phyloP scores from a whole-genome alignment of 2,888 invertebrate species.

The Drosophila histrio region DNA sequence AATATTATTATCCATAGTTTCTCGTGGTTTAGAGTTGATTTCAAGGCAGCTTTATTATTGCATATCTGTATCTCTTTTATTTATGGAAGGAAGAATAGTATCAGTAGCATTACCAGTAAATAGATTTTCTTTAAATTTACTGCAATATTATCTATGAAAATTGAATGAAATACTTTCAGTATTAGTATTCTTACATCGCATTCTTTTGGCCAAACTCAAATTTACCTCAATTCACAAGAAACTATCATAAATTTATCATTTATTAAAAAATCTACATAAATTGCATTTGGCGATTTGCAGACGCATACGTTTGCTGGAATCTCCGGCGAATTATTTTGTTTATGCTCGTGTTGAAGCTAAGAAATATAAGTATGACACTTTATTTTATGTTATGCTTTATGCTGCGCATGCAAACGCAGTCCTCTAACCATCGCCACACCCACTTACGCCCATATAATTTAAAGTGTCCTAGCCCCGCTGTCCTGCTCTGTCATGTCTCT shows the following conservation, averaged over 20 bases:
- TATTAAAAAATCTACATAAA: background rate
- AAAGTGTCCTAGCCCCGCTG: conserved; percentile 28
- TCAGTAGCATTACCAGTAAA: too few relatives aligned
- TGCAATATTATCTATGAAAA: too few relatives aligned
- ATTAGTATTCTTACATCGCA: too few relatives aligned
- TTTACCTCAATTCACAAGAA: background rate
- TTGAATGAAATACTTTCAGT: too few relatives aligned
- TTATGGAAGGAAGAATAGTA: too few relatives aligned
- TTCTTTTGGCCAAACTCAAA: too few relatives aligned
- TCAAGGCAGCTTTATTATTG: too few relatives aligned
- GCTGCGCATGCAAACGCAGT: conserved; percentile 51
- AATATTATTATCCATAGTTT: too few relatives aligned
- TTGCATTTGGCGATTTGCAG: background rate
- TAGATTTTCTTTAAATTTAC: too few relatives aligned
- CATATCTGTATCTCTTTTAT: too few relatives aligned
- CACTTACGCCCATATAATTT: conserved; percentile 33
- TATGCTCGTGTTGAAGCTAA: conserved; percentile 44
- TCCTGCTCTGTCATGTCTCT: conserved; percentile 28
- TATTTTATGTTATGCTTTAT: conserved; percentile 56
- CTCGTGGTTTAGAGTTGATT: too few relatives aligned
- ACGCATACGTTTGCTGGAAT: conserved; percentile 7
- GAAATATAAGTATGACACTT: conserved; percentile 48
- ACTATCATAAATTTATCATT: background rate
- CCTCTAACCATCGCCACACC: background rate
- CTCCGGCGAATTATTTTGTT: conserved; percentile 19